A percentile compares a stretch with the other conserved stretches of the same genome.
phyloP scores from a whole-genome alignment of 2,888 invertebrate species.

The Entomobrya multifasciata region DNA sequence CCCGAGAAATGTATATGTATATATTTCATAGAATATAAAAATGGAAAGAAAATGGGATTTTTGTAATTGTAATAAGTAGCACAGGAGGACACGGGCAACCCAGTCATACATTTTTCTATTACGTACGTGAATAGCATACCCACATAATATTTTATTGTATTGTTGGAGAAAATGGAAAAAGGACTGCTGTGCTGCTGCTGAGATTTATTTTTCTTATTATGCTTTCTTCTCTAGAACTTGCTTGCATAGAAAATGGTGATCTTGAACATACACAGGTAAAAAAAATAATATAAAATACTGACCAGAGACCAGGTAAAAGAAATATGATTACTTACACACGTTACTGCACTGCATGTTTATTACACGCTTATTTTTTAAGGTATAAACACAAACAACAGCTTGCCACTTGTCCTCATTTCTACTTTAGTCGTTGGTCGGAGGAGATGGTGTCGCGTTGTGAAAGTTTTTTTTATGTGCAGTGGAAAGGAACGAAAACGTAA shows the following conservation, averaged over 20 bases:
- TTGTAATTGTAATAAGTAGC: constrained; percentile 29
- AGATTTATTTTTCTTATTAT: constrained; percentile 27
- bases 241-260: constrained; percentile 36
- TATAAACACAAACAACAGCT: constrained; percentile 10
- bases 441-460: too few relatives aligned
- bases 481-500: too few relatives aligned
- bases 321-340: neutral
- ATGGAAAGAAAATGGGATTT: neutral
- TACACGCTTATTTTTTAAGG: neutral
- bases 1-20: too few relatives aligned
- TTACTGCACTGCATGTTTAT: neutral
- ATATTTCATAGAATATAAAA: too few relatives aligned
- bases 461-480: too few relatives aligned
- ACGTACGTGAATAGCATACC: neutral
- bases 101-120: neutral
- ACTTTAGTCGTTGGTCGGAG: constrained; percentile 8
- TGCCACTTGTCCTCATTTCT: constrained; percentile 49
- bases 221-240: too few relatives aligned
- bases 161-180: neutral
- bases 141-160: neutral
- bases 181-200: neutral
- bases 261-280: constrained; percentile 52
- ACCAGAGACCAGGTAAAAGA: constrained; percentile 5
- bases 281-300: constrained; percentile 27
- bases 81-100: constrained; percentile 45